Base-by-base conservation (phyloP, 2,888 invertebrate genomes). In the Brachynemurus nebulosus region DNA sequence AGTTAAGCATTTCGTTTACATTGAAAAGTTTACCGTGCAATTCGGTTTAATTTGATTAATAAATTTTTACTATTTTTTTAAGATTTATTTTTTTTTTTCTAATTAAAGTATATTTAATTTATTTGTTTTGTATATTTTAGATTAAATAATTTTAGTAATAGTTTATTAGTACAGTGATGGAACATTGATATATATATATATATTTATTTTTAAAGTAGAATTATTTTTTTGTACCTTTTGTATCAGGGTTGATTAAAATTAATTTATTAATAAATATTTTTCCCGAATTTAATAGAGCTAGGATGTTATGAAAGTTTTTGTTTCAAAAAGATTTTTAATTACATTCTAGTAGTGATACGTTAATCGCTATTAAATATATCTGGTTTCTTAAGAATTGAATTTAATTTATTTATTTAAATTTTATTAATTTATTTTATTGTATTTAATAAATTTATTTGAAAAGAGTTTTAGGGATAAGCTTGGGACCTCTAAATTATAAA, bases 211-310 rank as follows among this genome's bases (percentile, higher is more conserved):
- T 52, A 64, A 74, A 74, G 70, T 69, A 74, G 62, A 67, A 68
- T 72, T 71, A 45, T 66, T 62, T 71, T 70, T 63, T 62, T 69
- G 71, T 79, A 77, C 76, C 76, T 79, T 79, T 75, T 71, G 78
- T 77, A 77, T 78, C 72, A 78, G 76, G 74, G 73, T 71, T 72
- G 69, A 71, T 75, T 69, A 68, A 78, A 54, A 61, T 66, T 60
- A 54, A 51, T 53, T 54, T 58, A 56, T 53, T 58, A 56, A 59
- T 42, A 36, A n/a, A 46, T 60, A 63, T 62, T 63, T 61, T 66
- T 76, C 68, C 71, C 72, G 74, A 77, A 72, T 70, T 71, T 66
- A 69, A 68, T 70, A 71, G 74, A 72, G 68, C 62, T 74, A 76
- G 69, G 64, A 67, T 64, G 59, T 65, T 71, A 72, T 58, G 57